Percentiles rank a stretch among this genome's conserved stretches.
phyloP scores from a whole-genome alignment of 2,888 invertebrate genomes.

The Aphrophora alni region DNA sequence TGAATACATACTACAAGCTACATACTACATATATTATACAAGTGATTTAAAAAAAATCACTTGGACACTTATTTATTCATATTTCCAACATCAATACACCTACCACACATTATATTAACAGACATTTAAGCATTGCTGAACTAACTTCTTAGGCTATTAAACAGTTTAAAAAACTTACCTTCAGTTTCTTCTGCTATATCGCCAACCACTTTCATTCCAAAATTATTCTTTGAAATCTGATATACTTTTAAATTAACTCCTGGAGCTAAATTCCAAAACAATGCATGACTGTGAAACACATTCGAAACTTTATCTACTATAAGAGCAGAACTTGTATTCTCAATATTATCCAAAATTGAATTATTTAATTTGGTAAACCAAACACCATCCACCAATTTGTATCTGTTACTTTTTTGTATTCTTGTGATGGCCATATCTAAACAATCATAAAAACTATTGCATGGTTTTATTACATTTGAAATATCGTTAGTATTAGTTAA shows the following conservation, averaged over 20 bases:
- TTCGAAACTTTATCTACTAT: not conserved
- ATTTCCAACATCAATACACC: no score
- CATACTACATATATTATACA: no score
- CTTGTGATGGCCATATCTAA: not conserved
- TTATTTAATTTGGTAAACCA: not conserved
- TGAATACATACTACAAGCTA: no score
- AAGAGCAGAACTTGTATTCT: not conserved
- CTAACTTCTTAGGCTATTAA: no score
- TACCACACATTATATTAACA: no score
- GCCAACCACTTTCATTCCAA: not conserved
- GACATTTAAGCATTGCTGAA: no score
- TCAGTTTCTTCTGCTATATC: not conserved
- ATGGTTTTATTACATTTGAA: not conserved
- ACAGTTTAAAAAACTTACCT: no score
- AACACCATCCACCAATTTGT: not conserved
- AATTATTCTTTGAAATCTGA: not conserved
- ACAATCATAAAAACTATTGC: not conserved
- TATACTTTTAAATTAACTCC: not conserved
- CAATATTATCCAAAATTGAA: not conserved
- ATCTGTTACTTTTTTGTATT: not conserved
- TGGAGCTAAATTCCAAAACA: not conserved
- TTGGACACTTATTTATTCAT: no score
- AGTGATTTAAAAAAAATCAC: no score
- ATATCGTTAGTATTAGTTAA: not conserved
- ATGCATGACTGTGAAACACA: not conserved